Percentiles rank a stretch among this genome's conserved stretches.
Conservation (phyloP, 2,888 invertebrate genomes). For the Blastobasis lacticolella region DNA sequence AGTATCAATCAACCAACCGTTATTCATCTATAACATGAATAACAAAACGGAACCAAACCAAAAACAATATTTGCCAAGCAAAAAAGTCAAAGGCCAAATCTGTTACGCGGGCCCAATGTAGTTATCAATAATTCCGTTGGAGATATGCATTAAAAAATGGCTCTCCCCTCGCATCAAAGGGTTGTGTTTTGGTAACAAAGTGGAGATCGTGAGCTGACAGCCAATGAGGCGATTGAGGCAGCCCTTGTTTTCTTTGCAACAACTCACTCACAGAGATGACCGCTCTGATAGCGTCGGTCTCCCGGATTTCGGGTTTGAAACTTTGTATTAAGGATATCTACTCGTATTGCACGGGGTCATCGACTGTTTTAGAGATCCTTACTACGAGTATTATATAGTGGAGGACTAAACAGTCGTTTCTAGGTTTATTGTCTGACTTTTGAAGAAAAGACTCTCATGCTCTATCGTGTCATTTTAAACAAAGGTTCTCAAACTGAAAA, state of each 20-base stretch:
- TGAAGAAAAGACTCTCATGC: too few relatives aligned
- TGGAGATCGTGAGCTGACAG: conserved; percentile 58
- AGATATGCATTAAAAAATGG: conserved; percentile 69
- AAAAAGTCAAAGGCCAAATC: conserved; percentile 43
- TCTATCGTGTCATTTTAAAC: too few relatives aligned
- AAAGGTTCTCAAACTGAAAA: too few relatives aligned
- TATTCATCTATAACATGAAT: not conserved
- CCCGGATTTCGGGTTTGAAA: too few relatives aligned
- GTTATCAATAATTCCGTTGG: conserved; percentile 63
- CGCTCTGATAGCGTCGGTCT: conserved; percentile 13
- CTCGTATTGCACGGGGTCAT: too few relatives aligned
- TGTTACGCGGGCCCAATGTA: conserved; percentile 31
- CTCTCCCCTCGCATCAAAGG: conserved; percentile 57
- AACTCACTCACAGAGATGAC: conserved; percentile 54
- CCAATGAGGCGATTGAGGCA: conserved; percentile 50
- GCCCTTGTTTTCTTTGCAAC: conserved; percentile 67
- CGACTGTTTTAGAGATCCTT: too few relatives aligned
- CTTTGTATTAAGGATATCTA: too few relatives aligned
- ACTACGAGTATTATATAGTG: too few relatives aligned
- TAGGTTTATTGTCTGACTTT: too few relatives aligned
- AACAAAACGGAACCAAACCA: conserved; percentile 12
- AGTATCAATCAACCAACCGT: too few relatives aligned
- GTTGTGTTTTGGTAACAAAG: conserved; percentile 69
- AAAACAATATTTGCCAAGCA: conserved; percentile 10
- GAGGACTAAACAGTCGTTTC: too few relatives aligned